These are phyloP conservation scores for Calypte anna DNA, from an alignment of 2,113 vertebrate genomes.

Conservation along the genomic window DNA sequence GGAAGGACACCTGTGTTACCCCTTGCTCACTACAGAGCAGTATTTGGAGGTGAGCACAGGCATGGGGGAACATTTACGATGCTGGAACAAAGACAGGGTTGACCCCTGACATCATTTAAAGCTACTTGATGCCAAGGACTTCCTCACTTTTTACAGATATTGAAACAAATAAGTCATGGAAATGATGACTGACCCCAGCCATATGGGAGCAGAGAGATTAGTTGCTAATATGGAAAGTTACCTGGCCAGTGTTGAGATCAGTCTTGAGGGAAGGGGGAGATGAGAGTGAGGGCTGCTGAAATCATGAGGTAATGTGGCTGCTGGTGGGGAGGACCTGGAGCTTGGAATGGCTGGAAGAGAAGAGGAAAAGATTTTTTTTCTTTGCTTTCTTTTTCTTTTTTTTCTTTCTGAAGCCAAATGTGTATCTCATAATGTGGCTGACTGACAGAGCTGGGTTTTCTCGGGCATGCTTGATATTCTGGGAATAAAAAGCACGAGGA, in stretches of 20 bases:
- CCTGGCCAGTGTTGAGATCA: slow-evolving; percentile 64
- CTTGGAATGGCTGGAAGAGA: neutral
- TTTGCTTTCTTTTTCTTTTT: neutral
- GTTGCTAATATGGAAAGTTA: slow-evolving; percentile 75
- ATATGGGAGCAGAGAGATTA: slow-evolving; percentile 67
- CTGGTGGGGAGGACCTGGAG: slow-evolving; percentile 47
- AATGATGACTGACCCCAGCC: slow-evolving; percentile 59
- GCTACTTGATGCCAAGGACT: slow-evolving; percentile 61
- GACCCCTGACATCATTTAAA: slow-evolving; percentile 63
- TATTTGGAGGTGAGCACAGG: neutral
- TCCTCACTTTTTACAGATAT: slow-evolving; percentile 66
- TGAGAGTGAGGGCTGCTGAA: slow-evolving; percentile 34
- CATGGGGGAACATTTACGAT: neutral
- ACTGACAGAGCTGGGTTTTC: slow-evolving; percentile 23
- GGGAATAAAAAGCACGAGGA: neutral
- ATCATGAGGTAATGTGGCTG: slow-evolving; percentile 48
- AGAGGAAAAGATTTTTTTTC: slow-evolving; percentile 23
- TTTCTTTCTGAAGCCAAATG: slow-evolving; percentile 41
- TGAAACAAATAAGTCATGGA: slow-evolving; percentile 72
- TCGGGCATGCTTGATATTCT: neutral
- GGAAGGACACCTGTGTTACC: slow-evolving; percentile 4
- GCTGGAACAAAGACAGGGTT: slow-evolving; percentile 14
- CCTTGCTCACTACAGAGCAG: neutral
- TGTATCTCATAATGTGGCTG: slow-evolving; percentile 14
- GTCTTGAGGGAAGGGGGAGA: slow-evolving; percentile 42